Evolutionary conservation across 2,888 invertebrate genomes (phyloP), one percentile per base, ranked within the genome.

Genomic region (Vandiemenella viatica): DNA sequence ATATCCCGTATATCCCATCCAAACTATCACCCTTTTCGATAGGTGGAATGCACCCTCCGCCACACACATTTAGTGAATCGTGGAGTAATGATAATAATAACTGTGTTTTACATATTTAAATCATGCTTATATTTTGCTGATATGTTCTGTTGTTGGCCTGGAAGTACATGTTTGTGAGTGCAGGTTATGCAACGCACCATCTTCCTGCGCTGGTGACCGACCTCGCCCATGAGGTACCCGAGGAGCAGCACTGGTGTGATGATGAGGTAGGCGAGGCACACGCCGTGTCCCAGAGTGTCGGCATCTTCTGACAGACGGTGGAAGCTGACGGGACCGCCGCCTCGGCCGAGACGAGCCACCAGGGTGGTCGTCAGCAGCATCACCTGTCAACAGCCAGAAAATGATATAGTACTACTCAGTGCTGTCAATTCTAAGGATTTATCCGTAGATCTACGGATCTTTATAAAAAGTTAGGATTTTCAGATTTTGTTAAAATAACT

Each of bases 231-330:
- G 4, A 51, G 17, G 37, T 53, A 53, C 13, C 53, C 53, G 5
- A 53, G 13, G 8, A 53, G 46, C 13, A 53, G 47, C 10, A 53
- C 49, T 2, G 53, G 53, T 17, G 45, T 53, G 32, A 53, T 51
- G 37, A 53, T 51, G 16, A 53, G 45, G 23, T 53, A 53, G 16
- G 53, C 53, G 5, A 53, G 41, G 32, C 51, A 51, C 15, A 51
- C 49, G 5, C 53, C 53, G 37, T 51, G 50, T 7, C 53, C 51
- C 16, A 53, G 50, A 8, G 49, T 46, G 43, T 53, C 53, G 3
- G 53, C 50, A 21, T 50, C 50, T 7, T 45, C 43, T 8, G 49
- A 51, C 7, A 50, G 40, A 23, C 48, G 48, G 45, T 53, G 53
- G 42, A 49, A 53, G 26, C 37, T 49, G 10, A 49, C 42, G 22